Base-by-base conservation (phyloP, 2,113 vertebrate genomes). In the Protomyctophum bolini region DNA sequence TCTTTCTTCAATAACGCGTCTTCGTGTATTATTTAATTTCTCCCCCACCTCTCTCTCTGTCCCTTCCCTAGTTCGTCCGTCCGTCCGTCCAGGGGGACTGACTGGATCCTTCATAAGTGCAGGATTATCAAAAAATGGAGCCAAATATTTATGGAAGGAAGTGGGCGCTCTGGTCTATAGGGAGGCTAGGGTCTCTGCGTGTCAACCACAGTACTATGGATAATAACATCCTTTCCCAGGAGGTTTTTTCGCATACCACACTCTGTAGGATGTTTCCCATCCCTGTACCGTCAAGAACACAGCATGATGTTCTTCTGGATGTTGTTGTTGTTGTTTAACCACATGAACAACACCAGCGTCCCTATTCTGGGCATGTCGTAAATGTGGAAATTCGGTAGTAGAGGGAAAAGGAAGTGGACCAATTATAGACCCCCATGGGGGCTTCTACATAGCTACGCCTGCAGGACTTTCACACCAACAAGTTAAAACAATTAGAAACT, bases 401-500 rank as follows among this genome's bases (percentile, higher is more conserved):
- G 33, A 41, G 5, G 33, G 33, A 41, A 41, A 41, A 41, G 33
- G 33, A 41, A 41, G 5, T 41, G 33, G 33, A 41, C 33, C 33
- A 41, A 41, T 41, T 41, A 41, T 6, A 41, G 33, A 41, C 33
- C 33, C 33, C 33, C 21, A 21, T 41, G 33, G 33, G 33, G 33
- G 33, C n/a, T n/a, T 33, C 33, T 4, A 2, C 33, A 33, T 33
- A 33, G 4, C 2, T 41, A 47, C 48, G 14, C 47, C 58, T 46
- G 58, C 52, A 63, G 54, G 58, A 76, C 49, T 73, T 79, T 76
- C 73, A 86, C 77, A 41, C 72, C 67, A 79, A 76, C 63, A 63
- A 57, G 68, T 77, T 52, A 60, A 41, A 54, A 58, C 81, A 88
- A 70, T 41, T 33, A 68, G 7, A 6, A n/a, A 0, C 1, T 45